Evolutionary conservation across 2,888 invertebrate genomes (phyloP).

Genomic region (Agrochola lychnidis): DNA sequence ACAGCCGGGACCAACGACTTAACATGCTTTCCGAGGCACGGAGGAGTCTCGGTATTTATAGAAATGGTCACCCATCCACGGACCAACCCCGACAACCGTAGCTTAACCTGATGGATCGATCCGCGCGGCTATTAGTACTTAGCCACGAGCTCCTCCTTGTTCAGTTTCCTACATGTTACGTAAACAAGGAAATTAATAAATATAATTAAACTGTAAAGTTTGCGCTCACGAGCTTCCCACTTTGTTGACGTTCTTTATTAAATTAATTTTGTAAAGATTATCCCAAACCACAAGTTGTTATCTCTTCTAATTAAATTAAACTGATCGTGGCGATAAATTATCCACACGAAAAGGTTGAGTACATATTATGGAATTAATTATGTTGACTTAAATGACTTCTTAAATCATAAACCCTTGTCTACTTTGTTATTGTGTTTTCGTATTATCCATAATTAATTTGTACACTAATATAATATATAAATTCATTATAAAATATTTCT

Average conservation of each 20-base stretch:
- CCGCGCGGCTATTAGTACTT: no score
- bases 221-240: not conserved
- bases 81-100: no score
- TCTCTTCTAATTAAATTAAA: not conserved
- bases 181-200: not conserved
- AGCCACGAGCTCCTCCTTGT: no score
- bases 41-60: no score
- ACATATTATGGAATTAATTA: not conserved
- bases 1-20: no score
- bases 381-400: not conserved
- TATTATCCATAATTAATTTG: not conserved
- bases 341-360: not conserved
- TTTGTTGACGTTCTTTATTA: not conserved
- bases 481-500: not conserved
- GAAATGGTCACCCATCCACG: no score
- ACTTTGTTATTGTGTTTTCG: not conserved
- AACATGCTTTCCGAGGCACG: no score
- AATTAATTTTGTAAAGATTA: conserved; percentile 19
- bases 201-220: conserved; percentile 2
- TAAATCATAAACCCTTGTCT: not conserved
- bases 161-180: not conserved
- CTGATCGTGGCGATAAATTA: conserved; percentile 1
- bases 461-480: not conserved
- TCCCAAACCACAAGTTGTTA: not conserved
- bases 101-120: no score